Conservation (phyloP, 2,113 vertebrate species). For the Crotalus tigris region DNA sequence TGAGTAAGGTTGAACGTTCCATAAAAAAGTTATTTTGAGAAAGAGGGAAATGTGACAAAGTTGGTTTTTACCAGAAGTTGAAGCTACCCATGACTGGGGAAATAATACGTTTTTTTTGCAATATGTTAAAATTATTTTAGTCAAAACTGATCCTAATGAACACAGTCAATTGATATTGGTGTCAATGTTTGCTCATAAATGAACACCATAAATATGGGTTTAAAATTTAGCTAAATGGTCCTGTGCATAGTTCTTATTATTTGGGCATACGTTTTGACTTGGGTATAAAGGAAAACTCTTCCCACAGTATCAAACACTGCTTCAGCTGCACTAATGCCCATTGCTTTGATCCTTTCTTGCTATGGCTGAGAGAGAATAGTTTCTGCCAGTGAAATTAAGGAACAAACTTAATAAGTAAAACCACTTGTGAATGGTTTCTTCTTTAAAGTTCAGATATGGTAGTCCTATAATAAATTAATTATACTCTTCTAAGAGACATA, state of each 20-base stretch:
- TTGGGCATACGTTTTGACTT: not conserved
- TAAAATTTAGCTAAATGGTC: not conserved
- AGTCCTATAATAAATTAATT: no score
- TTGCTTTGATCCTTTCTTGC: no score
- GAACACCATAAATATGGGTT: not conserved
- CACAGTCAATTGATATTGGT: not conserved
- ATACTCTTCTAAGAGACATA: no score
- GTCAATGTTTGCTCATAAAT: not conserved
- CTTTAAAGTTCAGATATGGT: no score
- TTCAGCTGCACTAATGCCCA: no score
- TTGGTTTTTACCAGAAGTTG: not conserved
- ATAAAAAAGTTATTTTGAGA: not conserved
- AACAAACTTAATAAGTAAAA: no score
- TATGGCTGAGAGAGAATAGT: no score
- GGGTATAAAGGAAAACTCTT: no score
- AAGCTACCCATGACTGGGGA: not conserved
- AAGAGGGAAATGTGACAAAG: not conserved
- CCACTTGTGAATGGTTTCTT: no score
- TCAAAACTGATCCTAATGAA: not conserved
- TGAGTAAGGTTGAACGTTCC: not conserved
- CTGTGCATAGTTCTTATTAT: not conserved
- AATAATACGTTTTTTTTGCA: not conserved
- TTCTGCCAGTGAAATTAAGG: no score
- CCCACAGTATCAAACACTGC: no score
- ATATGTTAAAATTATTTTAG: not conserved